Evolutionary conservation across 2,797 vertebrate species (phyloP).

Genomic region (Enteromius viviparus): DNA sequence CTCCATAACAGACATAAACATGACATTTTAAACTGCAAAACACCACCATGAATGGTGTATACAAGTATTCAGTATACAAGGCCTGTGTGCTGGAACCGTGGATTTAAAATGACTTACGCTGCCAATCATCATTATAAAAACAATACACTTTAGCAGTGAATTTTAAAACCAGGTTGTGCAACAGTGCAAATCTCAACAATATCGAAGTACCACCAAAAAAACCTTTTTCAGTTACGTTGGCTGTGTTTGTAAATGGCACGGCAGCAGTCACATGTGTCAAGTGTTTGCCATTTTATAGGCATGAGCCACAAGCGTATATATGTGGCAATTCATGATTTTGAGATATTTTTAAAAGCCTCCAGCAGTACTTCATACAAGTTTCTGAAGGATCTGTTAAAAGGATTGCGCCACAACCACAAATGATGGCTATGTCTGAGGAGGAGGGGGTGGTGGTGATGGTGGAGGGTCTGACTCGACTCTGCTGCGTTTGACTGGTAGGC

Average conservation of each 20-base stretch:
- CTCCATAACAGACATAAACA: neutral
- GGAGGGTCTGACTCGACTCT: conserved; percentile 75
- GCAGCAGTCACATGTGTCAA: neutral
- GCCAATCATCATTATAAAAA: neutral
- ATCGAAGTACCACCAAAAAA: neutral
- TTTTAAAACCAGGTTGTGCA: neutral
- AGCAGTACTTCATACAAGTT: neutral
- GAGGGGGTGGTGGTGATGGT: conserved; percentile 59
- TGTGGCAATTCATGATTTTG: neutral
- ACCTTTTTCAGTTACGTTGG: neutral
- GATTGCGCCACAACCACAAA: neutral
- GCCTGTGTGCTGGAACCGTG: conserved; percentile 1
- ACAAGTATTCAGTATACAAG: neutral
- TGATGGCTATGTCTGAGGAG: conserved; percentile 54
- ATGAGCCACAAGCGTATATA: neutral
- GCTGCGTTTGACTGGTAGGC: conserved; percentile 82
- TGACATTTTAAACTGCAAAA: neutral
- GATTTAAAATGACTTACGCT: neutral
- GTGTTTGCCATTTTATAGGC: neutral
- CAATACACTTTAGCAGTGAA: neutral
- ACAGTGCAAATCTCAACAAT: neutral
- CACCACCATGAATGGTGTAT: neutral
- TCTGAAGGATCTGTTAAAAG: neutral
- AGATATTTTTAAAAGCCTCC: conserved; percentile 26
- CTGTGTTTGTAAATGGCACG: neutral